Evolutionary conservation across 2,797 vertebrate genomes (phyloP).

Genomic region (Cygnus olor): DNA sequence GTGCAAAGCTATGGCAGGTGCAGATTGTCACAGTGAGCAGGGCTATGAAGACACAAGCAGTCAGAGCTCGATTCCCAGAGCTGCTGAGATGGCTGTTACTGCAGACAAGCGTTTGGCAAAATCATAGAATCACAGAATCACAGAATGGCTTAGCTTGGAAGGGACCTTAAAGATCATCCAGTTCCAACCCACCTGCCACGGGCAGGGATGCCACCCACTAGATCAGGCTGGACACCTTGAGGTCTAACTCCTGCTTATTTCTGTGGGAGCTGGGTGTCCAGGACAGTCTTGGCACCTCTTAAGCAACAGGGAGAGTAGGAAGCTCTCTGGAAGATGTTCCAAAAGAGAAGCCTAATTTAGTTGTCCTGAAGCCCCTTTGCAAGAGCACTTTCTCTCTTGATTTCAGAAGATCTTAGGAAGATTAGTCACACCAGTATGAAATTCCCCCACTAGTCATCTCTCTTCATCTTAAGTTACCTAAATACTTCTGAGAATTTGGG

Average conservation of each 20-base stretch:
- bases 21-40: rapidly evolving
- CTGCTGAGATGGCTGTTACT: rapidly evolving
- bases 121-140: no score
- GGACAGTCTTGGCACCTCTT: background rate
- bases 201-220: no score
- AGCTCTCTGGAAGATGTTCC: background rate
- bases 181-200: no score
- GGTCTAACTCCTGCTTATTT: background rate
- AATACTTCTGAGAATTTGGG: slow-evolving; percentile 49
- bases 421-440: slow-evolving; percentile 63
- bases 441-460: slow-evolving; percentile 44
- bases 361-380: background rate
- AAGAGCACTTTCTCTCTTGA: background rate
- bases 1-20: background rate
- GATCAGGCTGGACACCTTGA: background rate
- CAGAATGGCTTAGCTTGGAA: no score
- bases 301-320: background rate
- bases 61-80: rapidly evolving
- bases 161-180: no score
- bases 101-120: background rate
- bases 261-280: rapidly evolving
- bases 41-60: background rate
- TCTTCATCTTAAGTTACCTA: slow-evolving; percentile 63
- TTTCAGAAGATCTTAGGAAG: slow-evolving; percentile 45
- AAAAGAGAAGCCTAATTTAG: slow-evolving; percentile 45